Evolutionary conservation across 2,113 vertebrate species (phyloP), one percentile per base, ranked within the genome.

Genomic region (Psephotus haematonotus): DNA sequence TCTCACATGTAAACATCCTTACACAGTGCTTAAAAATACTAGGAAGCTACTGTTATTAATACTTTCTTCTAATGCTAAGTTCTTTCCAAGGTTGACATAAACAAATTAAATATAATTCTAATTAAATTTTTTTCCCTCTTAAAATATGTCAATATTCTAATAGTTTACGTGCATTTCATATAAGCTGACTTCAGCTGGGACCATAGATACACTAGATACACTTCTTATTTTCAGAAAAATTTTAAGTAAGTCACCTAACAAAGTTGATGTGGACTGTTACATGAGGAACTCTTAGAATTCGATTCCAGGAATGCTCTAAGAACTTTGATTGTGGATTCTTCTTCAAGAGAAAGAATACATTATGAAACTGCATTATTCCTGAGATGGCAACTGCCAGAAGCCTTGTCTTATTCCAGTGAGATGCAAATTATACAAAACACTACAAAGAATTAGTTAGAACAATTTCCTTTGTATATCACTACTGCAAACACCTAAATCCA

Each of bases 121-220:
- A 69, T 62, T 52, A 41, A 17, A 50, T 7, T 7, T 20, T 71
- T 62, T 64, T 3, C 1, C 15, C 28, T 7, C 13, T 41, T 81
- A 72, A 92, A 91, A 47, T 11, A n/a, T 16, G 6, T 16, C 4
- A 7, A 6, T 78, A 65, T 44, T 67, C 31, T 62, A 82, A 60
- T 6, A 15, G 47, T 28, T n/a, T 47, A 15, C 11, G 63, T 65
- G 3, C n/a, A 22, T 68, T 86, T 65, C 41, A 53, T 17, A 57
- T 11, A 13, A 52, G 6, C 14, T 43, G 31, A 81, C 44, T 81
- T 83, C 23, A 74, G 5, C 9, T 78, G 18, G 31, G 68, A 52
- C 27, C 4, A 0, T 25, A 17, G 17, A 64, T 35, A 80, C 1
- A 7, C 1, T 15, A 16, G 18, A 68, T 35, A 80, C 1, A 7